Evolutionary conservation across 2,797 vertebrate genomes (phyloP), one percentile per base, ranked within the genome.

Genomic region (Dicrostonyx torquatus): DNA sequence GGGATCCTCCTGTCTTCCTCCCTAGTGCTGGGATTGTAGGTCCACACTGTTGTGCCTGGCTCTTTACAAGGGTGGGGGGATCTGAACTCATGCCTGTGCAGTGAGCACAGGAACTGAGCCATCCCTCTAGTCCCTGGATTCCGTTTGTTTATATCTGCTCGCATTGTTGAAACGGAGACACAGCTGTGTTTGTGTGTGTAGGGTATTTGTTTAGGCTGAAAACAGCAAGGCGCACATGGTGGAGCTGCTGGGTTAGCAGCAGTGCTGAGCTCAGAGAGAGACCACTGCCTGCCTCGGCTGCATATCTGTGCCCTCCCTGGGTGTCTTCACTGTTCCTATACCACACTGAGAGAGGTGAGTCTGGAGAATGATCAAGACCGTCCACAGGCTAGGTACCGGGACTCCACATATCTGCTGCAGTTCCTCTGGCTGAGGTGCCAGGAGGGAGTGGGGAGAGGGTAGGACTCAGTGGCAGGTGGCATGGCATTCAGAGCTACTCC

Each of bases 311-410:
- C 34, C n/a, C 14, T 12, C 12, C 34, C n/a, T 17, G 73, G n/a
- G 68, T 37, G 37, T 58, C 80, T 43, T n/a, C n/a, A 84, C 37
- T 73, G 50, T 78, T 20, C 20, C 26, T 60, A 77, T 60, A 2
- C 55, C 60, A 96, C 84, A 73, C 53, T 77, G n/a, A 91, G 89
- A 85, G 93, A 83, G 78, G 15, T 55, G 50, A 79, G 68, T 79
- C 91, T 89, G 88, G 45, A 37, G 84, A 84, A 72, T 76, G 64
- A 76, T 48, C 15, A 40, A 79, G 82, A 75, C 17, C 40, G 58
- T 40, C 34, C 10, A n/a, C 29, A 14, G 72, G 24, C 26, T 45
- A 45, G 37, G 8, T 55, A 11, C 6, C 37, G 29, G 55, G 24
- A 3, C 55, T 29, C 78, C 55, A 10, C 78, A 7, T 15, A 11